Evolutionary conservation across 2,797 vertebrate genomes (phyloP).

Genomic region (Prionace glauca): DNA sequence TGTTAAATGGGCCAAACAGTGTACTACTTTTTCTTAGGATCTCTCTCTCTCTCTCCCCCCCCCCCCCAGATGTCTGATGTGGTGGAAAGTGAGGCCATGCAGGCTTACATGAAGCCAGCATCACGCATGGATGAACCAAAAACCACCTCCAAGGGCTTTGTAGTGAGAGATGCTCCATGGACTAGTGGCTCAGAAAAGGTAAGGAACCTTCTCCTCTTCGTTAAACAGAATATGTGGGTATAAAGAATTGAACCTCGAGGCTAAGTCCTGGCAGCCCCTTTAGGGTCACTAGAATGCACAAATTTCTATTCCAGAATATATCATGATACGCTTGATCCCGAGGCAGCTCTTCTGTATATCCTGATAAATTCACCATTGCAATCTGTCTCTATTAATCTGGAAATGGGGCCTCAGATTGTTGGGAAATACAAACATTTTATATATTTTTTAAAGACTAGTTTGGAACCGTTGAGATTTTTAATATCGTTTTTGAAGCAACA

Average conservation of each 20-base stretch:
- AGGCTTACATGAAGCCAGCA: conserved; percentile 80
- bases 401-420: background rate
- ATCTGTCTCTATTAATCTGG: background rate
- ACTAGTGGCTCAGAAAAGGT: conserved; percentile 77
- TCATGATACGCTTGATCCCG: too few species aligned
- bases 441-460: background rate
- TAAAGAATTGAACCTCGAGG: background rate
- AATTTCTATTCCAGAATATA: background rate
- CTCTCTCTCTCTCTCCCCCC: background rate
- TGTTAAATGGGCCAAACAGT: background rate
- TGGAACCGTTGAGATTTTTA: background rate
- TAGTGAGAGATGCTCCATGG: conserved; percentile 97
- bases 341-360: background rate
- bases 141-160: conserved; percentile 89
- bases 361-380: background rate
- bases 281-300: background rate
- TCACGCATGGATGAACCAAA: conserved; percentile 73
- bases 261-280: background rate
- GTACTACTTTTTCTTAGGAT: background rate
- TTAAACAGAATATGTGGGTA: background rate
- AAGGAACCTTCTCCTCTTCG: conserved; percentile 38
- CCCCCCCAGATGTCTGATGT: conserved; percentile 78
- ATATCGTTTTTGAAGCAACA: background rate
- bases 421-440: background rate
- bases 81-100: conserved; percentile 84